Percentiles rank a stretch among this genome's conserved stretches.
These are phyloP conservation scores for Gallirallus australis DNA, from an alignment of 2,797 vertebrate species.

Conservation along the genomic window DNA sequence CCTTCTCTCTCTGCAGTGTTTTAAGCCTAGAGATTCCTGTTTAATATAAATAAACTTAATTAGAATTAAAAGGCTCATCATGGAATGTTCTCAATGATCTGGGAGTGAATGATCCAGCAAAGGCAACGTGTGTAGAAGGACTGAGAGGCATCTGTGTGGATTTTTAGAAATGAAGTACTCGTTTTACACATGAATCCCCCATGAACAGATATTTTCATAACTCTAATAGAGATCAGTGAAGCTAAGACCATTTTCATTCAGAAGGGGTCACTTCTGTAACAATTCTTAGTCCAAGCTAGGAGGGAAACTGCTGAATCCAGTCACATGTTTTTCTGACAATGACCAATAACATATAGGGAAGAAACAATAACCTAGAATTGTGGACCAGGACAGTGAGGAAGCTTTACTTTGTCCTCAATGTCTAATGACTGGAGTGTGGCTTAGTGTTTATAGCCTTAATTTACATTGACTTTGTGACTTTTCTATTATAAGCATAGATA, in stretches of 20 bases:
- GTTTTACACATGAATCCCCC: neutral
- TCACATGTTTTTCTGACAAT: neutral
- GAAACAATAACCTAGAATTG: neutral
- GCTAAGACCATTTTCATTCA: neutral
- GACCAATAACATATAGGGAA: neutral
- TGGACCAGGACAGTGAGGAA: neutral
- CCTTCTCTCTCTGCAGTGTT: neutral
- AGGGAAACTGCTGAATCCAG: neutral
- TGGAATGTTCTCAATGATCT: neutral
- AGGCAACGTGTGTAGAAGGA: rapidly evolving
- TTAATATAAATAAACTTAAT: neutral
- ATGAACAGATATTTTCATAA: neutral
- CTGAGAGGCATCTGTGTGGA: neutral
- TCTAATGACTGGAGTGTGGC: neutral
- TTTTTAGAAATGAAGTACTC: neutral
- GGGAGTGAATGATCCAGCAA: neutral
- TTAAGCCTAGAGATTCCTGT: neutral
- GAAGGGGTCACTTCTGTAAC: neutral
- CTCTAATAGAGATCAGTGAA: neutral
- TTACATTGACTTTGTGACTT: neutral
- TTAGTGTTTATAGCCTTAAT: neutral
- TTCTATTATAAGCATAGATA: neutral
- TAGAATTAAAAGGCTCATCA: neutral
- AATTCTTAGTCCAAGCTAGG: neutral
- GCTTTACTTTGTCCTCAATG: neutral